phyloP scores from a whole-genome alignment of 2,113 vertebrate species.

The Podarcis muralis region DNA sequence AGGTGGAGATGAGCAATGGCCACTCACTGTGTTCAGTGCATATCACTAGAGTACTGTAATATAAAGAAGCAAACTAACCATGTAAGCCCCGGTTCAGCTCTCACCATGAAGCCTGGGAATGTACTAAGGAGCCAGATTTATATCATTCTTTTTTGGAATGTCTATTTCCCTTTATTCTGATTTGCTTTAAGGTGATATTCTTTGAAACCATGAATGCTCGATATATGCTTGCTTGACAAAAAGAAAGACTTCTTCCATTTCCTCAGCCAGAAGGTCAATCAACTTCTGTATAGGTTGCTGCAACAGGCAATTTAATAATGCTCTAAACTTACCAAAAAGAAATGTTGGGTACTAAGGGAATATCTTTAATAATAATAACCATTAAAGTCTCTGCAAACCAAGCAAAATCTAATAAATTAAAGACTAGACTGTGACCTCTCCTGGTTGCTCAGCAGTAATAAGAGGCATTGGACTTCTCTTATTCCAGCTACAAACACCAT shows the following conservation, averaged over 20 bases:
- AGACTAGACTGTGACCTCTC: not conserved
- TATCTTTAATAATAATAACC: not conserved
- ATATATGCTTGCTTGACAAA: not conserved
- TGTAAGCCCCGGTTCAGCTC: not conserved
- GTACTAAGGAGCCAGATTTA: no score
- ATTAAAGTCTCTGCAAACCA: not conserved
- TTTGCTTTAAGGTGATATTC: constrained; percentile 15
- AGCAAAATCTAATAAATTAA: not conserved
- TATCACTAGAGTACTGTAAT: no score
- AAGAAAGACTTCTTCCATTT: not conserved
- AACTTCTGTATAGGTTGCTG: not conserved
- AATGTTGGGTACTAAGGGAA: not conserved
- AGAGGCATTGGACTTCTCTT: not conserved
- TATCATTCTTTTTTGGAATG: not conserved
- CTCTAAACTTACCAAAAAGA: not conserved
- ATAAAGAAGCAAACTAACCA: no score
- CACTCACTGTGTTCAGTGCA: no score
- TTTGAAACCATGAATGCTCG: not conserved
- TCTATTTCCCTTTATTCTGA: not conserved
- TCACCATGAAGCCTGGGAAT: not conserved
- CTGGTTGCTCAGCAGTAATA: not conserved
- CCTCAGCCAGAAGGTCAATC: not conserved
- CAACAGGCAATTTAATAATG: not conserved
- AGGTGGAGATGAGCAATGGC: no score
- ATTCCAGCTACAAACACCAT: not conserved